Base-by-base conservation (phyloP, 2,888 invertebrate species). In the Pollenia griseotomentosa region DNA sequence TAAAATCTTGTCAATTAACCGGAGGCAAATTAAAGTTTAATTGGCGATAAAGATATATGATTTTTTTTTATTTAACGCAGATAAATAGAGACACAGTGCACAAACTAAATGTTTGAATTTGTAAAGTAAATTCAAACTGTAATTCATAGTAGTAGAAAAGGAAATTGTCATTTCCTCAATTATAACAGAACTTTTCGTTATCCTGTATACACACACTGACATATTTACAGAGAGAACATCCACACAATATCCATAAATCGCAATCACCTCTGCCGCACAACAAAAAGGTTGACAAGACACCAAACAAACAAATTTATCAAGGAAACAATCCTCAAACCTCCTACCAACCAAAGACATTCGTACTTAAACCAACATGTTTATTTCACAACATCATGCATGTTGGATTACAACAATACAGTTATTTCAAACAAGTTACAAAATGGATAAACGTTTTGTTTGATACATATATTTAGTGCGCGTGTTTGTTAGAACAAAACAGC, bases 91-190 rank as follows among this genome's bases (percentile, higher is more conserved):
- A 16, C 19, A 42, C 16, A 23, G 44, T 66, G 42, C 2, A 74
- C n/a, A 19, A 73, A 61, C 42, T 44, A 33, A 86, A 51, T 42
- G 23, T 57, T 74, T 63, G 59, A 46, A 71, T 48, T 48, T 80
- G 46, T 53, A 19, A 70, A 63, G 57, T 78, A 53, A 71, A 71
- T 73, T 66, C 33, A 16, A 14, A 53, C 68, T 63, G 63, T 46
- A 77, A 71, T 73, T 57, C 14, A 70, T 74, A 46, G 68, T 11
- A 61, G 61, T 55, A 7, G 63, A 40, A 63, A 33, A 86, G 89
- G 89, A 89, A 87, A 89, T 89, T 86, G 84, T 68, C 78, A 88
- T 88, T 87, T 88, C 88, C 88, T 83, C 86, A 89, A 88, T 88
- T 88, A 83, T 53, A 82, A 66, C 70, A 84, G 11, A 81, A 83